Evolutionary conservation across 1,140 invertebrate genomes (phyloP).

Genomic region (Eupristina koningsbergeri): DNA sequence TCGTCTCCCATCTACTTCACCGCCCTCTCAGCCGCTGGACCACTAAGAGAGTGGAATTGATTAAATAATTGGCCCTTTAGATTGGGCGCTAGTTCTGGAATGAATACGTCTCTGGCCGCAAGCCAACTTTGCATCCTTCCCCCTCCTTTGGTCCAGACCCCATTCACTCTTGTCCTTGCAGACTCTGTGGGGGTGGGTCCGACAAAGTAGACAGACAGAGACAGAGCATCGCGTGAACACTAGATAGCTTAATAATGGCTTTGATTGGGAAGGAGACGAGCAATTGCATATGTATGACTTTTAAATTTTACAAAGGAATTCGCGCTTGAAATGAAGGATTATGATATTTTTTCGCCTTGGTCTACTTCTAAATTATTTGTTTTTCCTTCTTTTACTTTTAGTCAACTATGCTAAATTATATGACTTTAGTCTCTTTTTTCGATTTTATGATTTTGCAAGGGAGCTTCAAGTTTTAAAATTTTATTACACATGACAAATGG

Average conservation of each 20-base stretch:
- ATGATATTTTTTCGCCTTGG: constrained; percentile 3
- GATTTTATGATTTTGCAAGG: constrained; percentile 2
- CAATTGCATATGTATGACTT: constrained; percentile 41
- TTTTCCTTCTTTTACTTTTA: no score
- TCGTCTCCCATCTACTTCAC: constrained; percentile 6
- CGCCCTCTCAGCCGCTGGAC: constrained; percentile 49
- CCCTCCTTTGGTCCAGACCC: neutral
- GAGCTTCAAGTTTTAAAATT: neutral
- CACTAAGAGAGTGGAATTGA: constrained; percentile 73
- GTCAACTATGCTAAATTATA: neutral
- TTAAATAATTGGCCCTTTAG: constrained; percentile 74
- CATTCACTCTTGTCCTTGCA: neutral
- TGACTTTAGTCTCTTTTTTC: neutral
- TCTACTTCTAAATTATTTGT: no score
- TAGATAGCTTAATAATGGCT: constrained; percentile 71
- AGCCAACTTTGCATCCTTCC: constrained; percentile 59
- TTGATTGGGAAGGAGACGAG: constrained; percentile 61
- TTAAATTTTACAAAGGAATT: constrained; percentile 22
- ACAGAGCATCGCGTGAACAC: constrained; percentile 57
- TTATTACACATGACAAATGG: constrained; percentile 19
- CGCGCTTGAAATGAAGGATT: neutral
- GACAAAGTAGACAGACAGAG: constrained; percentile 58
- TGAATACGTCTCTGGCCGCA: constrained; percentile 69
- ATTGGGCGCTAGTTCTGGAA: constrained; percentile 72
- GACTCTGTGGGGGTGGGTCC: constrained; percentile 34